Base-by-base conservation (phyloP, 2,797 vertebrate species). In the Schizopygopsis pylzovi region DNA sequence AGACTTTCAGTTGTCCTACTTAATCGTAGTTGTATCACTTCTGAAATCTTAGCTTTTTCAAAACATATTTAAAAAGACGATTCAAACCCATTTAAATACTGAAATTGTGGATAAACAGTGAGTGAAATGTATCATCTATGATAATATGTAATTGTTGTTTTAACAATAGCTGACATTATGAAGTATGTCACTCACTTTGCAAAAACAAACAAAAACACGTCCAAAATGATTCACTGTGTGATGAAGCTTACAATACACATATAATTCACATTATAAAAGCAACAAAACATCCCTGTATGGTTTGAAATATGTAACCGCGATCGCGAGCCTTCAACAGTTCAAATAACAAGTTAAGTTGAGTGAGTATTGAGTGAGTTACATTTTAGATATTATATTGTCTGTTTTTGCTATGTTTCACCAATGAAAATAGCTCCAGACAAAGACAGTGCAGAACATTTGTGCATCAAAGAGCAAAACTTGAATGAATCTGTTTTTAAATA, bases 1-100 rank as follows among this genome's bases (percentile, higher is more conserved):
- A 72, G 52, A 81, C 47, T 67, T 76, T 78, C 56, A 65, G 71
- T 68, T 86, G 39, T 43, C 65, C 76, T 15, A 15, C 52, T 71
- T 79, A 49, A 85, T 45, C 12, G 1, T 47, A 10, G 15, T n/a
- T n/a, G n/a, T 9, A 63, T 83, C 45, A 37, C 18, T 73, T 72
- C 43, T 61, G 16, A 47, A 54, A 2, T 13, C 33, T 22, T 33
- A 33, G 1, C 22, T 41, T 25, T 25, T 56, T 70, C 1, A 43
- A 56, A 82, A 18, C 52, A 20, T 59, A 4, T 43, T 28, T 52
- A 39, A 41, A 28, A 65, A 49, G 18, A 28, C 15, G 2, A 18
- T 73, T 28, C 7, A 76, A 54, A 37, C 10, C 1, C 0, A 20
- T 33, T 33, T 33, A 45, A 45, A 28, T 16, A 8, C n/a, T 47